Conservation (phyloP, 2,888 invertebrate species). For the Mystacides longicornis region DNA sequence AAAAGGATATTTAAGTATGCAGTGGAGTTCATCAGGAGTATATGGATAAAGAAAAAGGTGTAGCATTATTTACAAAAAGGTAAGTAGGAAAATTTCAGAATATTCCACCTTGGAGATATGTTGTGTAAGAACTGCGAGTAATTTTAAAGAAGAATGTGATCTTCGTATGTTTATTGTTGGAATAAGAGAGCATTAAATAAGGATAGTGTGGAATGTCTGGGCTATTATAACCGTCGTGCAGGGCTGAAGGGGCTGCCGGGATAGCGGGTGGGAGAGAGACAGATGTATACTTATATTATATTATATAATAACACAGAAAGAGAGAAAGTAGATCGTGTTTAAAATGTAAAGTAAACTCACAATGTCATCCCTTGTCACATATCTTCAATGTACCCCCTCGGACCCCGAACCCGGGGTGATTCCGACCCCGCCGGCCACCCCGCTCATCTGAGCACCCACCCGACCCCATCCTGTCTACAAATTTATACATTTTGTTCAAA, state of each 20-base stretch:
- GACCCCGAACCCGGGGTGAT: not conserved
- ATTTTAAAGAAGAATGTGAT: not conserved
- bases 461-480: not conserved
- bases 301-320: not conserved
- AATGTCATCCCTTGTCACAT: slow-evolving; percentile 27
- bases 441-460: not conserved
- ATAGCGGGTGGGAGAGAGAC: slow-evolving; percentile 1
- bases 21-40: no score
- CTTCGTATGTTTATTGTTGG: not conserved
- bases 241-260: not conserved
- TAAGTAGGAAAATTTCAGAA: no score
- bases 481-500: no score
- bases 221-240: not conserved
- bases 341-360: slow-evolving; percentile 27
- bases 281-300: no score
- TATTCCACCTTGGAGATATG: no score
- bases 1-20: no score
- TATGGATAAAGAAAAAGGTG: no score
- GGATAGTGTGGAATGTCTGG: not conserved
- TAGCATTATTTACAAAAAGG: no score
- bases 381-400: slow-evolving; percentile 15
- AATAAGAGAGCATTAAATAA: slow-evolving; percentile 3
- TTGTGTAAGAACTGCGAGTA: not conserved
- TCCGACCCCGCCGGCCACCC: not conserved
- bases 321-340: slow-evolving; percentile 23